Evolutionary conservation across 53 echinoderm and acorn worm species (phyloP), one percentile per base, ranked within the genome.

Genomic region (Holothuria scabra): DNA sequence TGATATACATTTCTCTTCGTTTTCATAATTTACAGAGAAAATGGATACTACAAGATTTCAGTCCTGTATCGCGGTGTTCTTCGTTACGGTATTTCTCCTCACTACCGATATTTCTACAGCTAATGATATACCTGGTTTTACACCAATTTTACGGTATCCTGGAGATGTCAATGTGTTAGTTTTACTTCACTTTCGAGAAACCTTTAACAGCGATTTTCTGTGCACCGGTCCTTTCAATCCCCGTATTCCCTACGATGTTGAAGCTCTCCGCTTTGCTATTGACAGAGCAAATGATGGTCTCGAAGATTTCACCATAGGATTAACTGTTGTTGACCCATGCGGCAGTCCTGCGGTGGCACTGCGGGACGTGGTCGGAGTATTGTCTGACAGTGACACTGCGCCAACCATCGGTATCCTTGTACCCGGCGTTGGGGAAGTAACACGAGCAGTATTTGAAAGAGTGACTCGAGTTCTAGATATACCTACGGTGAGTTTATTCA

Each of bases 401-500:
- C 81, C 81, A 19, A 81, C 81, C 13, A 60, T 81, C 23, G 81
- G 65, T 10, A 81, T 81, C 46, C 65, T 81, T 14, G 79, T 59
- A 28, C 79, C 79, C 29, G 79, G 79, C 33, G n/a, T 48, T 6
- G 71, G 26, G 25, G 71, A 71, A 44, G 78, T 78, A 4, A 21
- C 81, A 11, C 21, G 6, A 41, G 12, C 49, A 14, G 46, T 61
- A 10, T 6, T n/a, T 20, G 62, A 81, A 81, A 32, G 60, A 24
- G 61, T 81, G 37, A 61, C 81, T 44, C 10, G 14, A 44, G 33
- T 3, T 14, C 35, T 63, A 34, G 64, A 37, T n/a, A 64, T 81
- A 38, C 21, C 46, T 3, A 81, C 81, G 35, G 81, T 81, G 37
- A 61, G 81, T 81, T 71, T 41, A 38, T 67, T 29, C 48, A 38